A percentile compares a stretch with the other conserved stretches of the same genome.
Conservation (phyloP, 2,888 invertebrate genomes). For the Balanococcus diminutus region DNA sequence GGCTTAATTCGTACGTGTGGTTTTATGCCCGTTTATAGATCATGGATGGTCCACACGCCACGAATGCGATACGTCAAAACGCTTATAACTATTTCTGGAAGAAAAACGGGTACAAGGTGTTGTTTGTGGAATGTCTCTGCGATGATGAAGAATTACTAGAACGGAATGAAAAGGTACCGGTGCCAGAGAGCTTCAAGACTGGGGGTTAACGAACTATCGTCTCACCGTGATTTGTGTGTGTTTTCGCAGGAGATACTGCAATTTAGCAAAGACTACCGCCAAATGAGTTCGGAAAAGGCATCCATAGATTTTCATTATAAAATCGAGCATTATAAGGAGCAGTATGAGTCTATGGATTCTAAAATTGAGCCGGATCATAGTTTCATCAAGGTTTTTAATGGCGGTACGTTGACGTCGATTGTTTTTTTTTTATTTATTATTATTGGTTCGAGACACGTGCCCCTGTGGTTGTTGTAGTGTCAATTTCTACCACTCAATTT, state of each 20-base stretch:
- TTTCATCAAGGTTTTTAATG: constrained; percentile 66
- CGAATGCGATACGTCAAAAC: constrained; percentile 77
- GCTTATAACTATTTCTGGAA: constrained; percentile 75
- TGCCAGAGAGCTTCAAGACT: not conserved
- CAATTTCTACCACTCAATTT: not conserved
- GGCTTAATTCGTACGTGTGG: constrained; percentile 59
- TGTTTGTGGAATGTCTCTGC: constrained; percentile 92
- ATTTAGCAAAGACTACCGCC: constrained; percentile 84
- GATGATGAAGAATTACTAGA: constrained; percentile 77
- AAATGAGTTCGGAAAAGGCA: constrained; percentile 78
- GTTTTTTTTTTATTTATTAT: not conserved
- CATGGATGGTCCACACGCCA: constrained; percentile 92
- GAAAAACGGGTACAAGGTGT: constrained; percentile 79
- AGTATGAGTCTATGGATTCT: constrained; percentile 78
- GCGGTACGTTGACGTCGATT: constrained; percentile 63
- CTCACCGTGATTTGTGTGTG: not conserved
- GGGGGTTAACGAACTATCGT: no score
- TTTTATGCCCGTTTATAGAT: constrained; percentile 66
- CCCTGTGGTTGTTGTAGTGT: not conserved
- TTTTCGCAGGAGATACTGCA: constrained; percentile 73
- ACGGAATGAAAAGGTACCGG: constrained; percentile 71
- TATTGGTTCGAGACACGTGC: not conserved
- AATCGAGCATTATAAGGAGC: constrained; percentile 81
- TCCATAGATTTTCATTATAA: constrained; percentile 80
- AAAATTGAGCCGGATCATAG: constrained; percentile 63